Percentiles rank a stretch among this genome's conserved stretches.
These are phyloP conservation scores for Macrophya alboannulata DNA, from an alignment of 2,888 invertebrate genomes.

Conservation along the genomic window DNA sequence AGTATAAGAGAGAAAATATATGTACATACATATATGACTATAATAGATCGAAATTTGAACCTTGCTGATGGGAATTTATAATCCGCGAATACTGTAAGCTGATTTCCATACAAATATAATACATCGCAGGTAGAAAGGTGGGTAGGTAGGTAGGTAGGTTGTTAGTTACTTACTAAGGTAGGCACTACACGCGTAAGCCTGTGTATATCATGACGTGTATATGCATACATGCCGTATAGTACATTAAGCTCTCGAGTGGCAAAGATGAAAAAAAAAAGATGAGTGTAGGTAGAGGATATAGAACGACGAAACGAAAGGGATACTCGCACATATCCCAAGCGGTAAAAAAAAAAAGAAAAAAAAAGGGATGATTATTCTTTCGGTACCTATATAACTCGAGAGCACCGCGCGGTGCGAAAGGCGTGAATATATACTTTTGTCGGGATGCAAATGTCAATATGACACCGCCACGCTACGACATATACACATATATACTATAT, in stretches of 20 bases:
- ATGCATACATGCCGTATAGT: neutral
- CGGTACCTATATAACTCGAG: neutral
- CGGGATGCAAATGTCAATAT: constrained; percentile 76
- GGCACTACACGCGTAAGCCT: neutral
- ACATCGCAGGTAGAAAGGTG: constrained; percentile 22
- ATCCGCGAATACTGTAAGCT: constrained; percentile 28
- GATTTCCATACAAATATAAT: constrained; percentile 37
- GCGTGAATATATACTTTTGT: constrained; percentile 78
- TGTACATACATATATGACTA: neutral
- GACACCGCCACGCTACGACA: constrained; percentile 58
- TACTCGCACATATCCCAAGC: neutral
- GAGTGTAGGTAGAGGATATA: neutral
- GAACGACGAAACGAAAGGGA: neutral
- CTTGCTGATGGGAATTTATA: neutral
- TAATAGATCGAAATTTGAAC: constrained; percentile 1
- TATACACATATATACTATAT: neutral
- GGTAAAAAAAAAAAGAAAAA: constrained; percentile 30
- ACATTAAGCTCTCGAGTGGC: constrained; percentile 44
- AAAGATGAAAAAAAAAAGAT: constrained; percentile 25
- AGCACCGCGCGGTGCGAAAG: constrained; percentile 62
- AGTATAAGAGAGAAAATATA: neutral
- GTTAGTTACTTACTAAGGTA: too few relatives aligned
- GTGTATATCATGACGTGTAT: neutral
- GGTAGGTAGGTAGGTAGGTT: neutral
- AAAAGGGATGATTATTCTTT: constrained; percentile 40